A percentile compares a stretch with the other conserved stretches of the same genome.
Evolutionary conservation across 92 coral and sea anemone genomes (phyloP).

Genomic region (Palythoa grandis): DNA sequence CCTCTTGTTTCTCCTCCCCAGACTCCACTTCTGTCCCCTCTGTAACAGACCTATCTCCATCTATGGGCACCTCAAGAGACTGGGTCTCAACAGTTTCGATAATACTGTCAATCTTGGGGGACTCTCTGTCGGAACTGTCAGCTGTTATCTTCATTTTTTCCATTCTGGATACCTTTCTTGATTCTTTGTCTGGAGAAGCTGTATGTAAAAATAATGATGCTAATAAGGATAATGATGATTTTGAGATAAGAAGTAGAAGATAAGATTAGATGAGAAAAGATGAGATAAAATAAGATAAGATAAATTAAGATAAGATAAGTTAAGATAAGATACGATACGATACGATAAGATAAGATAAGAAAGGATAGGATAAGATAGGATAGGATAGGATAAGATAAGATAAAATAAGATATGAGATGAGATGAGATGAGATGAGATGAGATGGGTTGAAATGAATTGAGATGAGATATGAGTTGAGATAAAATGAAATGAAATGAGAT

Average conservation of each 20-base stretch:
- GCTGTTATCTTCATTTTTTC: conserved; percentile 73
- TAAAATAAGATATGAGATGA: no score
- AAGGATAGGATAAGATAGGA: no score
- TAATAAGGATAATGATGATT: background rate
- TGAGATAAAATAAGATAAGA: no score
- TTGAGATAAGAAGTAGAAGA: background rate
- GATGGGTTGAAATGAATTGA: no score
- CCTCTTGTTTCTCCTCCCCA: conserved; percentile 81
- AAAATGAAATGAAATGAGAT: no score
- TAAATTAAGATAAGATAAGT: no score
- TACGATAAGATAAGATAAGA: background rate
- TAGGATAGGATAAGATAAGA: no score
- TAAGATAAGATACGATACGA: background rate
- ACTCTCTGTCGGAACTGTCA: conserved; percentile 54
- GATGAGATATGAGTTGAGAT: no score
- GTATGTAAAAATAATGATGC: background rate
- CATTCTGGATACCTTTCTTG: conserved; percentile 72
- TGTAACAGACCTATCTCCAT: conserved; percentile 64
- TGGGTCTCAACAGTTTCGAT: conserved; percentile 54
- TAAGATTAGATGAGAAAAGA: no score
- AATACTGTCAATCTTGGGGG: conserved; percentile 57
- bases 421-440: no score
- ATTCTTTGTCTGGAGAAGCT: conserved; percentile 82
- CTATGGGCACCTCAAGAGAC: conserved; percentile 65
- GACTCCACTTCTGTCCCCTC: conserved; percentile 74